These are phyloP conservation scores for Parochlus steinenii DNA, from an alignment of 2,888 invertebrate species.

Conservation along the genomic window DNA sequence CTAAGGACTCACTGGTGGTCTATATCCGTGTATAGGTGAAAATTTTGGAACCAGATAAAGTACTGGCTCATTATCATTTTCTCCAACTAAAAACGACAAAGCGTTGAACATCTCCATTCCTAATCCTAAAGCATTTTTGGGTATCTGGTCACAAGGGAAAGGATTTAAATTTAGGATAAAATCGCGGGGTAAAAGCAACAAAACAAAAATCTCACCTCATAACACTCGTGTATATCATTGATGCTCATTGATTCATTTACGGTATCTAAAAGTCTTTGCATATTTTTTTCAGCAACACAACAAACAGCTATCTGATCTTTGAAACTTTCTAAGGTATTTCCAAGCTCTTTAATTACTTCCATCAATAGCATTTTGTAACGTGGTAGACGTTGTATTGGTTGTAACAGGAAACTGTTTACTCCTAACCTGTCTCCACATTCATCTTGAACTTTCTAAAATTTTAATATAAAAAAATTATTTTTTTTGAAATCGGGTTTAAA, in stretches of 20 bases:
- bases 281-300: constrained; percentile 26
- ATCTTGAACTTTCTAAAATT: constrained; percentile 24
- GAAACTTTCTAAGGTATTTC: constrained; percentile 11
- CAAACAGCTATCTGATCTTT: constrained; percentile 27
- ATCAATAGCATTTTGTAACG: constrained; percentile 27
- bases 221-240: constrained; percentile 26
- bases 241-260: constrained; percentile 29
- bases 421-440: constrained; percentile 28
- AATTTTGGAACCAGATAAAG: background rate
- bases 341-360: constrained; percentile 25
- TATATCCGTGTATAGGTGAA: background rate
- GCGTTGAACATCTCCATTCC: no score
- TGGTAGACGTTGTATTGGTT: constrained; percentile 29
- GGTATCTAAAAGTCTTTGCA: constrained; percentile 24
- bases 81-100: no score
- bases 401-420: constrained; percentile 29
- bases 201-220: constrained; percentile 24
- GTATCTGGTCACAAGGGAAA: no score
- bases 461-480: background rate
- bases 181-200: no score
- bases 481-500: background rate
- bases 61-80: background rate
- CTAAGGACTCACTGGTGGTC: constrained; percentile 2
- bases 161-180: no score
- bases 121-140: no score